Base-by-base conservation (phyloP, 2,888 invertebrate species). In the Laothoe populi region DNA sequence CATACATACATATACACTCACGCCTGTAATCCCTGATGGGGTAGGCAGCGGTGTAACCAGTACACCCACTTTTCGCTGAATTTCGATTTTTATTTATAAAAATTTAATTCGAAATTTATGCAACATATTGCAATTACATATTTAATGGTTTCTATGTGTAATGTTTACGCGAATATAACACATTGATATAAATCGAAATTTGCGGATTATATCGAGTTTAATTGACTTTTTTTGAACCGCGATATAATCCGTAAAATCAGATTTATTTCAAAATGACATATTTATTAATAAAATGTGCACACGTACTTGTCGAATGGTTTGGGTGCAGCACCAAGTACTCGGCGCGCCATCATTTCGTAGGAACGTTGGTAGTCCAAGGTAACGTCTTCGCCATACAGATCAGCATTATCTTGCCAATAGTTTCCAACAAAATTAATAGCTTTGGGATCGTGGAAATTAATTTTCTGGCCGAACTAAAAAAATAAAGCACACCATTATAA, bases 321-420 rank as follows among this genome's bases (percentile, higher is more conserved):
- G 63, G 83, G 84, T 63, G 81, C 77, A 16, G 73, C 88, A 35
- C 87, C 73, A 23, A 92, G 82, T 0, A 92, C 77, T 64, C 90
- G 89, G 65, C 93, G 91, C 66, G 94, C 94, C 31, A 94, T 86
- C 64, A 94, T 91, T 80, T 94, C 94, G 65, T 94, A 93, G n/a
- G 95, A 94, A 72, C 94, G 94, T 68, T 86, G 81, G 74, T 83
- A 85, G 65, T 84, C 77, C 63, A 77, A 79, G 21, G 79, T 78
- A 53, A 71, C 80, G 57, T 79, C 69, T 53, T 86, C 84, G 46
- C 84, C 81, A 68, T 84, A 87, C 61, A 90, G 71, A 74, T 95
- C 94, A 63, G 84, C 87, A 74, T 94, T 95, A 58, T 93, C 92
- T 83, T 94, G 94, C 81, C 95, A 92, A 73, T 93, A 82, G 81